phyloP scores from a whole-genome alignment of 35 echinoderm and acorn worm genomes.

The Strongylocentrotus purpuratus region DNA sequence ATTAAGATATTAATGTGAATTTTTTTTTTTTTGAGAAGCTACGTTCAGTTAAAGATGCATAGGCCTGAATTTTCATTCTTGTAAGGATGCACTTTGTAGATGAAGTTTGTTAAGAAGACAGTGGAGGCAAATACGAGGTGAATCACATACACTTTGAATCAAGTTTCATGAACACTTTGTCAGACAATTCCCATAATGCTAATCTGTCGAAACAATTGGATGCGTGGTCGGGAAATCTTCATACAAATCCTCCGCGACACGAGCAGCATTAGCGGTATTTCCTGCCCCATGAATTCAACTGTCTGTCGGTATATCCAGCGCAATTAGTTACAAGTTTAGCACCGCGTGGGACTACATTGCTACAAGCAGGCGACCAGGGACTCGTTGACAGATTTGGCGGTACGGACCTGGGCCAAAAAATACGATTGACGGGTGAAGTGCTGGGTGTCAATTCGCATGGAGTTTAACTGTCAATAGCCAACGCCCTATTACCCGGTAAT shows the following conservation, averaged over 20 bases:
- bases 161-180: not conserved
- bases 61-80: not conserved
- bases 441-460: not conserved
- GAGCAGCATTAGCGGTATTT: not conserved
- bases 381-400: not conserved
- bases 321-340: constrained; percentile 23
- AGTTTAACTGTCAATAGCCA: not conserved
- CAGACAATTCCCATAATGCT: constrained; percentile 26
- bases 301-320: not conserved
- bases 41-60: too few relatives aligned
- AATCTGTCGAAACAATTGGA: constrained; percentile 17
- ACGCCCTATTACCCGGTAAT: not conserved
- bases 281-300: not conserved
- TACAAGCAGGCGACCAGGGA: not conserved
- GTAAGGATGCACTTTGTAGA: not conserved
- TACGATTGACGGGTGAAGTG: not conserved
- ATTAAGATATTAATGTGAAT: not conserved
- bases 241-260: constrained; percentile 14
- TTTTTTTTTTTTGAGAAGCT: too few relatives aligned
- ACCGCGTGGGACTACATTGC: constrained; percentile 10
- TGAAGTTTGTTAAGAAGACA: not conserved
- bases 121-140: not conserved
- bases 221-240: constrained; percentile 13
- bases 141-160: constrained; percentile 18
- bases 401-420: not conserved